phyloP scores from a whole-genome alignment of 2,888 invertebrate genomes.

The Podabrus alpinus region DNA sequence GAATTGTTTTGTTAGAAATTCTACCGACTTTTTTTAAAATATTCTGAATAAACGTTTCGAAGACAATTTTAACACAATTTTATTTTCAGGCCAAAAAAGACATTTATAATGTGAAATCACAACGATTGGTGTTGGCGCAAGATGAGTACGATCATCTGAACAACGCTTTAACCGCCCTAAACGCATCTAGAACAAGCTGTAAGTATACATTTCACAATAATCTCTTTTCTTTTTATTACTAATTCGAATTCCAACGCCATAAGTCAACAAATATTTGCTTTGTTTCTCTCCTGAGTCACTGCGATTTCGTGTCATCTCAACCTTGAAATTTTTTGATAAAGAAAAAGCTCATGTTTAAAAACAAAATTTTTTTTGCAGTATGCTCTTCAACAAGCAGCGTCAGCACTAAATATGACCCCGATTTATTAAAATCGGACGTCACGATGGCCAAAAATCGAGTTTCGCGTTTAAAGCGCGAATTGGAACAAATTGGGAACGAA shows the following conservation, averaged over 20 bases:
- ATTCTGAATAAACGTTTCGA: no score
- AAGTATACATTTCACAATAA: slow-evolving; percentile 62
- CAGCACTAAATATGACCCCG: slow-evolving; percentile 93
- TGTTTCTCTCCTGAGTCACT: neutral
- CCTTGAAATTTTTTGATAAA: neutral
- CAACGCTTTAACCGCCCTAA: slow-evolving; percentile 80
- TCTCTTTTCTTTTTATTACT: neutral
- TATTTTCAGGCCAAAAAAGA: slow-evolving; percentile 87
- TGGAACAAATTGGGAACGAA: slow-evolving; percentile 89
- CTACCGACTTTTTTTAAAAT: no score
- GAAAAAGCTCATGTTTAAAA: neutral
- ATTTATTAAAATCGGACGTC: slow-evolving; percentile 89
- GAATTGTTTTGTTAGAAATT: no score
- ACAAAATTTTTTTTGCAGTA: slow-evolving; percentile 60
- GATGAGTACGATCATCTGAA: slow-evolving; percentile 95
- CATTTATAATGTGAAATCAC: slow-evolving; percentile 94
- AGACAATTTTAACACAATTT: neutral
- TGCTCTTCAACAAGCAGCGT: slow-evolving; percentile 87
- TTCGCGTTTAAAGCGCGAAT: slow-evolving; percentile 83
- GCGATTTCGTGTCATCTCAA: neutral
- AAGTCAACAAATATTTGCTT: neutral
- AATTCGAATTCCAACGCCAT: neutral
- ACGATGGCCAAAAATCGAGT: slow-evolving; percentile 87
- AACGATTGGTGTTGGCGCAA: slow-evolving; percentile 89
- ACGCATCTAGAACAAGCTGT: slow-evolving; percentile 90